Conservation (phyloP, 2,113 vertebrate genomes). For the Bucco capensis region DNA sequence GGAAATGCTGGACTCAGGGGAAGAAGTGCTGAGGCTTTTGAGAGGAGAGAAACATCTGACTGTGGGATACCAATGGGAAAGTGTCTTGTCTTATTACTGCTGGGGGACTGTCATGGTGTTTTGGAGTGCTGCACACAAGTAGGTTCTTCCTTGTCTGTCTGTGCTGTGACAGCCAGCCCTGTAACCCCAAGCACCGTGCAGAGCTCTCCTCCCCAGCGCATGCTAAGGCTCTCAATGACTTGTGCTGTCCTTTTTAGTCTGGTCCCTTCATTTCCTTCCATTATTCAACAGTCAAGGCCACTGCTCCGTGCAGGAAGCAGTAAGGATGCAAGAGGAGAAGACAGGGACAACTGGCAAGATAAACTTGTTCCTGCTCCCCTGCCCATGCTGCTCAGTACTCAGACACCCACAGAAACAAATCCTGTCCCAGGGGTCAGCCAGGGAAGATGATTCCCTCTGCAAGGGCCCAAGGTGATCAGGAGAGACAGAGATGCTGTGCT, state of each 20-base stretch:
- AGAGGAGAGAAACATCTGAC: background rate
- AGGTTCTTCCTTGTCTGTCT: background rate
- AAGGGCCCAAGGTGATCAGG: background rate
- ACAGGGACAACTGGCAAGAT: background rate
- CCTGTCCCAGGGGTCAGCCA: rapidly evolving
- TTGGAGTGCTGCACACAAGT: background rate
- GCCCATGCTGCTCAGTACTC: background rate
- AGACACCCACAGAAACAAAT: background rate
- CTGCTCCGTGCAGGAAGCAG: background rate
- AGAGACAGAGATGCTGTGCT: background rate
- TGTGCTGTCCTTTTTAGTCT: background rate
- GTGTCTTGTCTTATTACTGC: background rate
- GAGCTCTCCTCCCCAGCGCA: background rate
- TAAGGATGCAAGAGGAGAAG: background rate
- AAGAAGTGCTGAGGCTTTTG: background rate
- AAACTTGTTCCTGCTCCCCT: background rate
- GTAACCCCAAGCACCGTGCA: rapidly evolving
- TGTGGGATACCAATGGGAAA: background rate
- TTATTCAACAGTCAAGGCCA: background rate
- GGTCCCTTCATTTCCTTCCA: background rate
- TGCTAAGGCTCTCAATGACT: background rate
- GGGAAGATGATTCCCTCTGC: background rate
- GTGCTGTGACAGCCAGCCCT: background rate
- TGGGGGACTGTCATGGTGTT: background rate
- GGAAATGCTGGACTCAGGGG: background rate